Evolutionary conservation across 2,797 vertebrate species (phyloP).

Genomic region (Chiroxiphia lanceolata): DNA sequence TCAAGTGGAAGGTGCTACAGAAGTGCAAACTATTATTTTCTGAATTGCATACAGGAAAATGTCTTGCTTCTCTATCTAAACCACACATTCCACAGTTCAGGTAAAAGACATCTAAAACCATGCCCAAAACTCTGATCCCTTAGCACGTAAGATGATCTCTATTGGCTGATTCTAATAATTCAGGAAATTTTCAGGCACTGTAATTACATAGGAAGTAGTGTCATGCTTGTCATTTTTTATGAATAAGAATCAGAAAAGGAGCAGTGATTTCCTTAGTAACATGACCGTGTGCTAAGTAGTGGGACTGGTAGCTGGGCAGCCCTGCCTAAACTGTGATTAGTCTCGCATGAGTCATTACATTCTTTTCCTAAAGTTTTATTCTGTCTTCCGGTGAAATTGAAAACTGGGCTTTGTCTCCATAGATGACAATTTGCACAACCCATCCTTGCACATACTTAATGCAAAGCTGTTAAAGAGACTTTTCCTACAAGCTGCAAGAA

Average conservation of each 20-base stretch:
- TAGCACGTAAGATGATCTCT: neutral
- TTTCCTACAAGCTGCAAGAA: neutral
- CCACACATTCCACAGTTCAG: neutral
- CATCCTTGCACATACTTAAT: neutral
- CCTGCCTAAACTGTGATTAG: neutral
- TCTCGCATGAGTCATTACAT: constrained; percentile 61
- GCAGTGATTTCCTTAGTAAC: constrained; percentile 30
- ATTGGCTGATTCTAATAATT: neutral
- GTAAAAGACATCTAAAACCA: neutral
- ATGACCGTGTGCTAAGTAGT: constrained; percentile 38
- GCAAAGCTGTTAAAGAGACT: neutral
- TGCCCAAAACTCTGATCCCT: neutral
- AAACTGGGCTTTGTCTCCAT: neutral
- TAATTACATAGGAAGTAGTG: constrained; percentile 8
- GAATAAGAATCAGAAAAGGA: constrained; percentile 23
- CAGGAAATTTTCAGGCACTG: constrained; percentile 34
- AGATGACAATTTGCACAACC: neutral
- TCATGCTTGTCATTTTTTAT: neutral
- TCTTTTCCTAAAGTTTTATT: constrained; percentile 14
- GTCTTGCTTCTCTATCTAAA: neutral
- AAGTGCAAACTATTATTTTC: neutral
- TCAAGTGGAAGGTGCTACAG: neutral
- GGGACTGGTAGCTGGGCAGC: constrained; percentile 33
- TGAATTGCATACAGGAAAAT: neutral
- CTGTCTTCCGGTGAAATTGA: neutral